Conservation (phyloP, 1,140 invertebrate species). For the Helicoverpa armigera region DNA sequence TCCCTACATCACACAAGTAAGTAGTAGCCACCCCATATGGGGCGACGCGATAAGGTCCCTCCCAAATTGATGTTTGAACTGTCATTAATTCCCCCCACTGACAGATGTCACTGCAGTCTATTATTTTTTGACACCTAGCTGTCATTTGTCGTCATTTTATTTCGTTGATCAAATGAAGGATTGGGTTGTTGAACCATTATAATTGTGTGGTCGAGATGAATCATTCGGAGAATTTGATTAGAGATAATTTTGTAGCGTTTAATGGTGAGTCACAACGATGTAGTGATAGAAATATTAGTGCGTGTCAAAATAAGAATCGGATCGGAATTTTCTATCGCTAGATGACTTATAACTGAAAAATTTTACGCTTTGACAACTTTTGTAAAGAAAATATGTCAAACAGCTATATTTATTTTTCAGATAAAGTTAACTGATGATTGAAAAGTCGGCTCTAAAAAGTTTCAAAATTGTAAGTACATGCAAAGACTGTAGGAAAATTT, state of each 20-base stretch:
- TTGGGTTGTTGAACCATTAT: conserved; percentile 53
- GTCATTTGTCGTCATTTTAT: conserved; percentile 73
- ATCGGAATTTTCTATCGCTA: no score
- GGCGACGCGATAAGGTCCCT: conserved; percentile 71
- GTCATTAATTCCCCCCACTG: conserved; percentile 78
- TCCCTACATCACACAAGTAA: conserved; percentile 37
- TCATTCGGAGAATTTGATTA: conserved; percentile 40
- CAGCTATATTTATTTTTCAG: no score
- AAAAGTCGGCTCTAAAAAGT: no score
- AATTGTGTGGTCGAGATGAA: conserved; percentile 40
- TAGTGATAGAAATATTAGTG: no score
- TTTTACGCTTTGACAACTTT: no score
- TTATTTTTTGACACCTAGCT: conserved; percentile 80
- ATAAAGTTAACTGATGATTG: no score
- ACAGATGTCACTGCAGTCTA: conserved; percentile 79
- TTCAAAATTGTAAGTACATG: no score
- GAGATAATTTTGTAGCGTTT: conserved; percentile 5
- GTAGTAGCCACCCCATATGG: conserved; percentile 69
- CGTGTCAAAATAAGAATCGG: no score
- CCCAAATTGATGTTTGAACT: conserved; percentile 82
- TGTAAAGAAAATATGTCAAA: no score
- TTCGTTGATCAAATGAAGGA: conserved; percentile 60
- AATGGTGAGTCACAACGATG: no score
- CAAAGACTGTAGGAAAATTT: no score
- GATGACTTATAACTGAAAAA: no score